Evolutionary conservation across 1,140 invertebrate genomes (phyloP).

Genomic region (Ditylenchus dipsaci): DNA sequence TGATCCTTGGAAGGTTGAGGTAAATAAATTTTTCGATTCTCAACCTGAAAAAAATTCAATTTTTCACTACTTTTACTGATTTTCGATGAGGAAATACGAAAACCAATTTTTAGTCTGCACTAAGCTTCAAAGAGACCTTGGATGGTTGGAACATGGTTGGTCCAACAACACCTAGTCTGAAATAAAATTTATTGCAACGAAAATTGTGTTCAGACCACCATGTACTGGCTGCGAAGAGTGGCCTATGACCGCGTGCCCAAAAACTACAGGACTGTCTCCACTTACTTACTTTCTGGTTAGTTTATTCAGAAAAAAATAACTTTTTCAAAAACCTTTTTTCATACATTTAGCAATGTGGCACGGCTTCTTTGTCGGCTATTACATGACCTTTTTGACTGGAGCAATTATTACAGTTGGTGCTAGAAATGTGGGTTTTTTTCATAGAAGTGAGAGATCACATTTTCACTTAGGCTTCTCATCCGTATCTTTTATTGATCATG

Average conservation of each 20-base stretch:
- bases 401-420: conserved; percentile 79
- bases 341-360: conserved; percentile 74
- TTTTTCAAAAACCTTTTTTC: no score
- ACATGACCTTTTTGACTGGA: conserved; percentile 82
- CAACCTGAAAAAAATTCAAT: background rate
- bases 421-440: conserved; percentile 65
- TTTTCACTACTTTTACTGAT: background rate
- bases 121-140: conserved; percentile 63
- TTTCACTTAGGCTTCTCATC: no score
- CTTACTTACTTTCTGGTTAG: conserved; percentile 74
- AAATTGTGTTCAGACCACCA: conserved; percentile 64
- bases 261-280: conserved; percentile 66
- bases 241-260: conserved; percentile 75
- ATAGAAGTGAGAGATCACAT: conserved; percentile 25
- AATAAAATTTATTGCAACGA: no score
- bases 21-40: no score
- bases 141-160: conserved; percentile 80
- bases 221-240: conserved; percentile 75
- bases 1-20: conserved; percentile 83
- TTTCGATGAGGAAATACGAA: background rate
- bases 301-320: no score
- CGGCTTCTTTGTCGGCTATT: conserved; percentile 72
- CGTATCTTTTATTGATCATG: no score
- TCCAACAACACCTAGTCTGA: no score
- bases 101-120: conserved; percentile 26